Conservation (phyloP, 2,113 vertebrate genomes). For the Turnix velox region DNA sequence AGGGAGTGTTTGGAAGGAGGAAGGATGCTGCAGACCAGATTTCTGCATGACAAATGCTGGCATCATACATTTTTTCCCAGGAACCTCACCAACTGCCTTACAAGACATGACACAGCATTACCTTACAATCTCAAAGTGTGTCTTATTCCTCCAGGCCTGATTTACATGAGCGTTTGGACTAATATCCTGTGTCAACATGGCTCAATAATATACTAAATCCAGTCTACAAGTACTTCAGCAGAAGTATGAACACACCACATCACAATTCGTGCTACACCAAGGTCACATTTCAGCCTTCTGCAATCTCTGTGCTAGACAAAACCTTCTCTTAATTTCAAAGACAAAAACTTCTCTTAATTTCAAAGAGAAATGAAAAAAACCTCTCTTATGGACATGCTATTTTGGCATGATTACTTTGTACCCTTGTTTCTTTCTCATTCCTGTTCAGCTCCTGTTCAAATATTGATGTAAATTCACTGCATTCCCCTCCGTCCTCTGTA, state of each 20-base stretch:
- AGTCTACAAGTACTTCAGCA: background rate
- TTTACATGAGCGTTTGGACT: background rate
- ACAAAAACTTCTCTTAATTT: background rate
- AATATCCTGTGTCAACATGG: background rate
- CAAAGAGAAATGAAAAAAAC: background rate
- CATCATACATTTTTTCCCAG: background rate
- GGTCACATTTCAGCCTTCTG: background rate
- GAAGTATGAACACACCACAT: background rate
- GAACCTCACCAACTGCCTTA: background rate
- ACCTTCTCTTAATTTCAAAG: background rate
- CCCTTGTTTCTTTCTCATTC: background rate
- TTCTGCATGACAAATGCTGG: too few species aligned
- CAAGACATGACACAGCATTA: background rate
- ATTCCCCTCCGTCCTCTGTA: too few species aligned
- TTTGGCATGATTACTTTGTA: background rate
- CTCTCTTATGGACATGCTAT: background rate
- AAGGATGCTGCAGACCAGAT: background rate
- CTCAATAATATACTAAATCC: background rate
- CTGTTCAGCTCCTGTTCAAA: background rate
- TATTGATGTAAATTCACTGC: rapidly evolving
- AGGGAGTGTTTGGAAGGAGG: background rate
- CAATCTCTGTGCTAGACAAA: background rate
- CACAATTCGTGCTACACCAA: background rate
- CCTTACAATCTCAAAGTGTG: background rate
- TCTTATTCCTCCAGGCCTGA: background rate